phyloP scores from a whole-genome alignment of 2,888 invertebrate genomes.

The Lasius platythorax region DNA sequence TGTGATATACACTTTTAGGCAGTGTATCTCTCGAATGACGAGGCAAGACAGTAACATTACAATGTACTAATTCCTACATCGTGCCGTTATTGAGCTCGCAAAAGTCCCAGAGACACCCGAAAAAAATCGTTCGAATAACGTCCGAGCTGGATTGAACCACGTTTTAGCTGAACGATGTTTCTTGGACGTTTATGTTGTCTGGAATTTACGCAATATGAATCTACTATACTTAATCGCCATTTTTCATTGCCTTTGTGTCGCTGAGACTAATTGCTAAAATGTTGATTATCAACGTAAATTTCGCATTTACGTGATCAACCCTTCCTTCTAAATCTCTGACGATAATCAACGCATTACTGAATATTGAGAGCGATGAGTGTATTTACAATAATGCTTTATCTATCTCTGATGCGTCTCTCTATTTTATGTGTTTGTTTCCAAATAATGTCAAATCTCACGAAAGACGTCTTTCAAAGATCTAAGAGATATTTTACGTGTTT shows the following conservation, averaged over 20 bases:
- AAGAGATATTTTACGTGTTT: conserved; percentile 11
- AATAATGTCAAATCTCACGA: not conserved
- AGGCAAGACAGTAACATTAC: conserved; percentile 62
- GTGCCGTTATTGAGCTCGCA: not conserved
- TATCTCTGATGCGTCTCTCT: conserved; percentile 52
- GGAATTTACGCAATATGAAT: conserved; percentile 46
- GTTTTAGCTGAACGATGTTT: not conserved
- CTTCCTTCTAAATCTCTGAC: not conserved
- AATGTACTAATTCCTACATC: not conserved
- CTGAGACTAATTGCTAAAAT: conserved; percentile 55
- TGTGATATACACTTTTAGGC: conserved; percentile 64
- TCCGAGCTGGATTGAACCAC: not conserved
- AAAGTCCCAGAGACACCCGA: not conserved
- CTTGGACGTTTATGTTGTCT: not conserved
- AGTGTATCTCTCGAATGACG: conserved; percentile 64
- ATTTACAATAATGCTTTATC: conserved; percentile 68
- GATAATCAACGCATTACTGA: conserved; percentile 38
- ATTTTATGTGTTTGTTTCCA: conserved; percentile 1
- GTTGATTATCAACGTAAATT: not conserved
- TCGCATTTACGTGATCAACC: not conserved
- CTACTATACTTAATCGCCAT: conserved; percentile 34
- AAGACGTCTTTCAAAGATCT: not conserved
- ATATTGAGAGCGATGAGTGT: conserved; percentile 67
- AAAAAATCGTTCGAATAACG: not conserved
- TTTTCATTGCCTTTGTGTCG: conserved; percentile 34